Conservation (phyloP, 2,888 invertebrate species). For the Morinoia aosen region DNA sequence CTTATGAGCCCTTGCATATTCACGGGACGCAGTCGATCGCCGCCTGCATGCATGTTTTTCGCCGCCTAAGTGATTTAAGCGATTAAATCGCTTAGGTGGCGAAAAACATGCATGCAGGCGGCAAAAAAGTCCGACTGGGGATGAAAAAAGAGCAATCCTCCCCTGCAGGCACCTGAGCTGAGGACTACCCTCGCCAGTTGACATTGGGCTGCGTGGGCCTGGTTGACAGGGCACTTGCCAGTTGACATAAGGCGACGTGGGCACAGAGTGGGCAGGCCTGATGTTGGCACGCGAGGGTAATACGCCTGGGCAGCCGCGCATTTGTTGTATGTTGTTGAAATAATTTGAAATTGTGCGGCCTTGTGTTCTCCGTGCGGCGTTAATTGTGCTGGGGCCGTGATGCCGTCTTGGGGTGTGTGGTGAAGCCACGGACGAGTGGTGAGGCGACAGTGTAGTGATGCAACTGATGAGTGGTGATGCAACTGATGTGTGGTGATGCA, state of each 20-base stretch:
- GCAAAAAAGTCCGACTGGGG: not conserved
- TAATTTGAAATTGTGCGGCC: not conserved
- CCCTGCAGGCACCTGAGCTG: not conserved
- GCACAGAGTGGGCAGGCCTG: slow-evolving; percentile 23
- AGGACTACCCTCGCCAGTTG: not conserved
- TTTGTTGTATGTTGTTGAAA: too few relatives aligned
- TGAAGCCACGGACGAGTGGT: too few relatives aligned
- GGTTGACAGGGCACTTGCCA: not conserved
- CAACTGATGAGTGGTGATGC: too few relatives aligned
- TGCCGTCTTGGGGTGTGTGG: not conserved
- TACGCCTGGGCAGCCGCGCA: not conserved
- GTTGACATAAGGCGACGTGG: not conserved
- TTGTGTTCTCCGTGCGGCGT: not conserved
- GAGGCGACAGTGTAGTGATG: too few relatives aligned
- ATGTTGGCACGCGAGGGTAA: not conserved
- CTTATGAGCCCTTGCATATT: not conserved
- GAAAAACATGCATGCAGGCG: too few relatives aligned
- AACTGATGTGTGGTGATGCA: not conserved
- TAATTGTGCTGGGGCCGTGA: not conserved
- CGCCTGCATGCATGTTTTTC: too few relatives aligned
- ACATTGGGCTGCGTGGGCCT: not conserved
- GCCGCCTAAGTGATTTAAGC: too few relatives aligned
- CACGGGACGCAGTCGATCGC: not conserved
- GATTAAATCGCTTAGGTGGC: too few relatives aligned
- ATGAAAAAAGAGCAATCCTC: not conserved